Evolutionary conservation across 2,888 invertebrate genomes (phyloP).

Genomic region (Dryocosmus kuriphilus): DNA sequence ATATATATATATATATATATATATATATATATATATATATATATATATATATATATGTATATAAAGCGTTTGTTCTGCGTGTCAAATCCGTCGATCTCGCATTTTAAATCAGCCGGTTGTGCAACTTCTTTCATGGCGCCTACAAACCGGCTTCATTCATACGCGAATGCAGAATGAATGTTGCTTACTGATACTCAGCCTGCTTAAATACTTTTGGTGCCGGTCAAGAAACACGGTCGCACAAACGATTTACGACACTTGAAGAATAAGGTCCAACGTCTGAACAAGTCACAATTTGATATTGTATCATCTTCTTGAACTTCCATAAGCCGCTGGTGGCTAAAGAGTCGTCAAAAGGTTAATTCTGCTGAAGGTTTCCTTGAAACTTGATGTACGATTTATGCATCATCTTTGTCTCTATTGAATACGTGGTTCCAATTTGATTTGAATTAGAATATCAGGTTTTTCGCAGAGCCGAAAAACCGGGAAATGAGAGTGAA

Average conservation of each 20-base stretch:
- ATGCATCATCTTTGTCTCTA: not conserved
- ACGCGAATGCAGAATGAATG: constrained; percentile 52
- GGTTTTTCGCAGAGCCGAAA: no score
- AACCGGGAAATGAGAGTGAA: no score
- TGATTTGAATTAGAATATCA: not conserved
- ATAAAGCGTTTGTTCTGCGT: constrained; percentile 41
- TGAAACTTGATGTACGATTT: not conserved
- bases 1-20: no score
- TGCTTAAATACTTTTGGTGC: constrained; percentile 47
- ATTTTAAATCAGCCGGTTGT: constrained; percentile 55
- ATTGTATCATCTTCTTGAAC: not conserved
- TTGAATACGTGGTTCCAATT: not conserved
- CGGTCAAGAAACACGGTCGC: not conserved
- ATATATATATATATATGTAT: not conserved
- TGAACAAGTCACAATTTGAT: not conserved
- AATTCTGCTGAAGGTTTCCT: not conserved
- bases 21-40: no score
- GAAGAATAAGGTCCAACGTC: constrained; percentile 1
- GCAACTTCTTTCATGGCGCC: constrained; percentile 58
- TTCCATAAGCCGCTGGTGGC: not conserved
- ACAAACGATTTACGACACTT: not conserved
- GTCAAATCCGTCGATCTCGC: constrained; percentile 51
- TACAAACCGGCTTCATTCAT: constrained; percentile 59
- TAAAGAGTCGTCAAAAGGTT: not conserved
- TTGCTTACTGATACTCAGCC: constrained; percentile 52